Evolutionary conservation across 2,797 vertebrate species (phyloP), one percentile per base, ranked within the genome.

Genomic region (Acanthopagrus latus): DNA sequence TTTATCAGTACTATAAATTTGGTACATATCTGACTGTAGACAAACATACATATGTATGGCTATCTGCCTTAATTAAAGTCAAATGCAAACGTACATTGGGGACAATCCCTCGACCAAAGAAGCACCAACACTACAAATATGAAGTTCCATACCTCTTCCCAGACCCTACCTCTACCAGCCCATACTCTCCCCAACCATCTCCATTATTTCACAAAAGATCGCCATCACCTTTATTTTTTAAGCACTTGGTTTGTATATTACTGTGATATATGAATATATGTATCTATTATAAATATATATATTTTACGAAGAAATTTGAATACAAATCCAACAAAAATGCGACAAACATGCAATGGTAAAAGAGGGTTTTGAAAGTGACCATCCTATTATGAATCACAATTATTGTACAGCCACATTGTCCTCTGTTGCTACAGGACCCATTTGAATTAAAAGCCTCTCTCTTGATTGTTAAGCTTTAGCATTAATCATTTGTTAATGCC

Each of bases 161-260:
- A 79, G 87, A 83, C 89, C 91, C 90, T 92, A 91, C 89, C 88
- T 93, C 91, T 92, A 69, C 74, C 75, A 43, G 43, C 81, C 71
- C 87, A 66, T 73, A 18, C 71, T 81, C 76, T 70, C 74, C 81
- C 74, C 64, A 65, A 58, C 74, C 91, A 80, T 86, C 73, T 91
- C 64, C 81, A 83, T 86, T 70, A 80, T 74, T 78, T 88, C 80
- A 76, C 76, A 60, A 86, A 88, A 92, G 74, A 87, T 86, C 41
- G 71, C 88, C 83, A 82, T 91, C 85, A 83, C 85, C 85, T 91
- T 92, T 92, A 90, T 92, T 93, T 95, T 92, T 93, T 85, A 94
- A 94, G 94, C 94, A 95, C 94, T 95, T 95, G 87, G 79, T 93
- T 94, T 96, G 92, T 95, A 95, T 88, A 95, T 93, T 86, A 93